Percentiles rank a stretch among this genome's conserved stretches.
These are phyloP conservation scores for Heterocephalus glaber DNA, from an alignment of 2,113 vertebrate genomes.

Conservation along the genomic window DNA sequence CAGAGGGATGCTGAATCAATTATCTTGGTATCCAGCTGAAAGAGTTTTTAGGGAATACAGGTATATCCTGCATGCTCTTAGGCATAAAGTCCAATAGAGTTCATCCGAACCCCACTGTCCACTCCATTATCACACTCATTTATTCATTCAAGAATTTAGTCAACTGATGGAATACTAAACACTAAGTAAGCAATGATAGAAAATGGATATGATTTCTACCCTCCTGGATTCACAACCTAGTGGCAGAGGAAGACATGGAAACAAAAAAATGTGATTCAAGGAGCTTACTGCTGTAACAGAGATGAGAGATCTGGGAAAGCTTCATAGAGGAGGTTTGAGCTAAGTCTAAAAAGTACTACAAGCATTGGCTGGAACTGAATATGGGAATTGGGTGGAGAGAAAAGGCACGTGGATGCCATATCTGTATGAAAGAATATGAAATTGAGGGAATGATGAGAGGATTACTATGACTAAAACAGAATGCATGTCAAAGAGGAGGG, in stretches of 20 bases:
- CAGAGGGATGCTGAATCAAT: conserved; percentile 16
- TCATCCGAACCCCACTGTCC: neutral
- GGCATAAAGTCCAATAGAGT: conserved; percentile 5
- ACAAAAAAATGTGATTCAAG: neutral
- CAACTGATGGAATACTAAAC: conserved; percentile 33
- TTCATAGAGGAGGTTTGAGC: neutral
- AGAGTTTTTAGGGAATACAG: neutral
- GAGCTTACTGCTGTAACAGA: neutral
- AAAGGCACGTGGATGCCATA: neutral
- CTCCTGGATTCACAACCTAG: neutral
- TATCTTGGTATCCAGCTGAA: neutral
- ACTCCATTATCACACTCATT: neutral
- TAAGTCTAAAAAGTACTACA: neutral
- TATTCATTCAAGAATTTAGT: conserved; percentile 38
- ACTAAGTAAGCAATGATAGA: neutral
- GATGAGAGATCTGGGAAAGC: neutral
- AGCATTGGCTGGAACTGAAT: neutral
- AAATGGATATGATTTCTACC: conserved; percentile 14
- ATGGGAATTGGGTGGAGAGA: neutral
- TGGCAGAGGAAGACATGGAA: neutral
- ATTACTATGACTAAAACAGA: neutral
- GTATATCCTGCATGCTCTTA: neutral
- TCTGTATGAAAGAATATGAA: neutral
- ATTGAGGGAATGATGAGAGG: neutral
- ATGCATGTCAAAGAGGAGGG: neutral